A percentile compares a stretch with the other conserved stretches of the same genome.
These are phyloP conservation scores for Agriopis marginaria DNA, from an alignment of 2,888 invertebrate species.

Conservation along the genomic window DNA sequence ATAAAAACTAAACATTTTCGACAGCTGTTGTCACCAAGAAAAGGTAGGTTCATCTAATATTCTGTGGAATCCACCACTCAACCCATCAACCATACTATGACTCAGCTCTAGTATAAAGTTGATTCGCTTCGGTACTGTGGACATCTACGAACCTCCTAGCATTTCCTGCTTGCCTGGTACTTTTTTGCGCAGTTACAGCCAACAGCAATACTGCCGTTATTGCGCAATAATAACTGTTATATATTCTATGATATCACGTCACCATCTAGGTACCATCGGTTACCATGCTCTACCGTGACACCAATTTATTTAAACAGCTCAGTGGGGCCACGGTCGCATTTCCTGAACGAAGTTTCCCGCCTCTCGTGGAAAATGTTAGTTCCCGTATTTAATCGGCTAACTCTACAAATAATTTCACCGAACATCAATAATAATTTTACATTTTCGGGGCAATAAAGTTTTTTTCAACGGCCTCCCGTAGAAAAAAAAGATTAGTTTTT, in stretches of 20 bases:
- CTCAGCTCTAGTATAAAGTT: not conserved
- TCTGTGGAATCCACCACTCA: too few species aligned
- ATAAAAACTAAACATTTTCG: too few species aligned
- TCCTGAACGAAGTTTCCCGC: not conserved
- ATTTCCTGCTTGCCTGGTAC: constrained; percentile 8
- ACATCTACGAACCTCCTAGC: not conserved
- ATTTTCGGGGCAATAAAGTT: too few species aligned
- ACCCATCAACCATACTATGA: not conserved
- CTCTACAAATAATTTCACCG: too few species aligned
- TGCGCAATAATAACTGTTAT: not conserved
- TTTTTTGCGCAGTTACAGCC: not conserved
- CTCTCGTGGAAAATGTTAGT: not conserved
- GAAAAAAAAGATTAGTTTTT: too few species aligned
- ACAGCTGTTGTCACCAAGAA: too few species aligned
- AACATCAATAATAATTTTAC: too few species aligned
- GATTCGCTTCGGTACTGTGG: not conserved
- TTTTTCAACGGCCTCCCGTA: too few species aligned
- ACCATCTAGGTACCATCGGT: not conserved
- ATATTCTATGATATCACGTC: not conserved
- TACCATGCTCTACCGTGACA: not conserved
- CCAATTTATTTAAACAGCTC: not conserved
- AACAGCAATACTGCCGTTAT: not conserved
- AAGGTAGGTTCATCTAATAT: too few species aligned
- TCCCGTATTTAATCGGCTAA: not conserved
- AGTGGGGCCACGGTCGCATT: not conserved